Evolutionary conservation across 2,113 vertebrate species (phyloP), one percentile per base, ranked within the genome.

Genomic region (Euleptes europaea): DNA sequence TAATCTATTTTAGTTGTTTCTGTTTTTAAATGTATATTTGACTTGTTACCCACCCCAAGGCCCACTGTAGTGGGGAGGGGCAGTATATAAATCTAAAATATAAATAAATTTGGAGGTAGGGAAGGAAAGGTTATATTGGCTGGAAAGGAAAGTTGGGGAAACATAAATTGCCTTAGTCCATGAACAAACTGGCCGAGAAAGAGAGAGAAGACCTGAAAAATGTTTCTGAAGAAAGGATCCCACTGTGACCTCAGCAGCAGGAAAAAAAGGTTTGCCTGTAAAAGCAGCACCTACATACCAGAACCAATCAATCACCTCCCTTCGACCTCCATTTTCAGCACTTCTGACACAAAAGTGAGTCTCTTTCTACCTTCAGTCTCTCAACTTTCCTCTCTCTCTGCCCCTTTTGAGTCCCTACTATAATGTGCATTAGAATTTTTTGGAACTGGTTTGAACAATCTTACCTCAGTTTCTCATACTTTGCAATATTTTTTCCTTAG

Each of bases 401-500:
- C 7, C 35, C n/a, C n/a, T n/a, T 54, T 47, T 57, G 31, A 49
- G 3, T 26, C 35, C 21, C 31, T 40, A 11, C 28, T 47, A 13
- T 26, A 47, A 51, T 81, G 33, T 49, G 66, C 66, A 72, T 3
- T 80, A 26, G 31, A 21, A 57, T 19, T 47, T 80, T 80, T 12
- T 49, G 44, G 7, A 72, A 31, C 35, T 54, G 31, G 82, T 0
- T 0, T 67, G 83, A 84, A 57, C 70, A 83, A 31, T 81, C 67
- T 74, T 86, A 78, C 78, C 19, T 63, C 2, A 80, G 66, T 8
- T 84, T 60, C 84, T 33, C 6, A 77, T 40, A 40, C 15, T 31
- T 35, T 85, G 71, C 47, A 2, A 78, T 84, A 71, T 57, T 86
- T 57, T 86, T 86, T 84, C 74, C 14, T 54, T 51, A 57, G 65